Percentiles rank a stretch among this genome's conserved stretches.
Conservation (phyloP, 2,113 vertebrate genomes). For the Corvus moneduloides region DNA sequence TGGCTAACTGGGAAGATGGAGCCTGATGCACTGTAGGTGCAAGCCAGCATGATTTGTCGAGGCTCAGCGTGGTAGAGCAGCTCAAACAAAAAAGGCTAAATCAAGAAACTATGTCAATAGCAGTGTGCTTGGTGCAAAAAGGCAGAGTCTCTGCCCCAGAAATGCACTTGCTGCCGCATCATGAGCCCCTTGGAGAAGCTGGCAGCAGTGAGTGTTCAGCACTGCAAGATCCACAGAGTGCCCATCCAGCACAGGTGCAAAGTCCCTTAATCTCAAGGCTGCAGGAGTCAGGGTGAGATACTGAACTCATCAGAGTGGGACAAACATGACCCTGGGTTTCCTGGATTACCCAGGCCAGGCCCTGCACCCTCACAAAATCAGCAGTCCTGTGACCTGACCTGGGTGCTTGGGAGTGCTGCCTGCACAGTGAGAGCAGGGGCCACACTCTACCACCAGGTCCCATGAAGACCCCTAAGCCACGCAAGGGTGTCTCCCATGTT, state of each 20-base stretch:
- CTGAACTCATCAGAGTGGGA: not conserved
- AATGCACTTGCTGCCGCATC: not conserved
- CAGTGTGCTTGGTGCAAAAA: not conserved
- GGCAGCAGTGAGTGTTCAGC: not conserved
- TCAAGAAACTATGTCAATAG: not conserved
- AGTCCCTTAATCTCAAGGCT: not conserved
- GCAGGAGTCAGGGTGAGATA: not conserved
- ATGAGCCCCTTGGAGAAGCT: rapidly evolving
- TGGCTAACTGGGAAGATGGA: not conserved
- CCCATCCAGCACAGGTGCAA: not conserved
- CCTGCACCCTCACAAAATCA: not conserved
- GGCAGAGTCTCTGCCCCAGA: not conserved
- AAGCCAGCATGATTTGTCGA: not conserved
- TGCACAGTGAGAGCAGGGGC: not conserved
- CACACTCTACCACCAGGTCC: rapidly evolving
- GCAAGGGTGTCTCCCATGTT: not conserved
- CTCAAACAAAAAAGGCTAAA: not conserved
- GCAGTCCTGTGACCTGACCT: rapidly evolving
- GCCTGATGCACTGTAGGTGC: not conserved
- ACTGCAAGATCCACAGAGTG: not conserved
- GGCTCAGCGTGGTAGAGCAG: not conserved
- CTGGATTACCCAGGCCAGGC: not conserved
- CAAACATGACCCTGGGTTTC: not conserved
- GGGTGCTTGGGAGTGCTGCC: not conserved
- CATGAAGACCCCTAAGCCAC: too few species aligned